Evolutionary conservation across 2,888 invertebrate genomes (phyloP), one percentile per base, ranked within the genome.

Genomic region (Leptopilina myrica): DNA sequence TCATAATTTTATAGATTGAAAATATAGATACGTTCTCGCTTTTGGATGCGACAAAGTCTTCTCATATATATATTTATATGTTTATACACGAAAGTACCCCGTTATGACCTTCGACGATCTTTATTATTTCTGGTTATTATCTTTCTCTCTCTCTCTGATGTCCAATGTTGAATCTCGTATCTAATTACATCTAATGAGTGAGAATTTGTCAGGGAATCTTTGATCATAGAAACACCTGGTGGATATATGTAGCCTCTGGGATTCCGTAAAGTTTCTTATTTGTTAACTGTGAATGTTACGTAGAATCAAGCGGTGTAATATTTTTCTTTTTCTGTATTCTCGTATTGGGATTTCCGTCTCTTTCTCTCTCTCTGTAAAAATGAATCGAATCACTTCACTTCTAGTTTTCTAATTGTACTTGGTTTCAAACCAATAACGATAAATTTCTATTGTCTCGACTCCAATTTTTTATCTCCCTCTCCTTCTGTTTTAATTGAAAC

Each of bases 1-100:
- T 86, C 85, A 85, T 86, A 85, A 86, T 83, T 86, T 85, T 85
- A 85, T 86, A 84, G 85, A 86, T 86, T 84, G 78, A 83, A 81
- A 81, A 83, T 83, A 86, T 86, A 84, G 83, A 82, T 81, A 81
- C 81, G 79, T 73, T 77, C 56, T 56, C 62, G 69, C 69, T 20
- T 33, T 78, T 26, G 69, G 59, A 69, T 49, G 49, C 78, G 78
- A 78, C 75, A 78, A 59, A 53, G 73, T 75, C 33, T 33, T 67
- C 9, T 49, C 9, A 11, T 49, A 49, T 49, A 49, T 14, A 20
- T 62, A 53, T 33, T 33, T 33, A 33, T 33, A 33, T 33, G 33
- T 33, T 33, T 33, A 33, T 33, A 33, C 33, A 76, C 15, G 76
- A 56, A 56, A 66, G 56, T 56, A 15, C 64, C 56, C 43, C 76